phyloP scores from a whole-genome alignment of 1,140 invertebrate genomes.

The Temnothorax longispinosus region DNA sequence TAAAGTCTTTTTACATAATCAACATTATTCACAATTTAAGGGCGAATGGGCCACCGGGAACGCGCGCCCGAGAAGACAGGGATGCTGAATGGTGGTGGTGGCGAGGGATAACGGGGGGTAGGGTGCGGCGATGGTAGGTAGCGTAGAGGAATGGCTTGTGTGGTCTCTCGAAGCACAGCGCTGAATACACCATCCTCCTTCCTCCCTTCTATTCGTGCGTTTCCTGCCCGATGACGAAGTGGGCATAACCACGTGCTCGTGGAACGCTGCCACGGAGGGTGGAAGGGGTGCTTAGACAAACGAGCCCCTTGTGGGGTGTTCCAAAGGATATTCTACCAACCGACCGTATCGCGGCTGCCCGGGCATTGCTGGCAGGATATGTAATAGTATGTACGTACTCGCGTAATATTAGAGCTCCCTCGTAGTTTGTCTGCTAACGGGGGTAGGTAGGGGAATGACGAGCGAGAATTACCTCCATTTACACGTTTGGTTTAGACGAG shows the following conservation, averaged over 20 bases:
- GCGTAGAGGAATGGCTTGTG: conserved; percentile 67
- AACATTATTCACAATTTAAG: conserved; percentile 78
- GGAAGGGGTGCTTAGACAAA: conserved; percentile 81
- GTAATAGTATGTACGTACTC: conserved; percentile 83
- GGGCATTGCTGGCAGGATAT: conserved; percentile 78
- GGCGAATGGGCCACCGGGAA: conserved; percentile 69
- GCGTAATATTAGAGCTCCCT: conserved; percentile 80
- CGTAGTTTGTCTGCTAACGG: conserved; percentile 77
- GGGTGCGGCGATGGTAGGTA: conserved; percentile 5
- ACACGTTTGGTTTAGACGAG: conserved; percentile 66
- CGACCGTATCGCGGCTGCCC: conserved; percentile 77
- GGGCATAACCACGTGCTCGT: conserved; percentile 79
- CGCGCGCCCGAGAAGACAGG: conserved; percentile 28
- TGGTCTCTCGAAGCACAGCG: conserved; percentile 50
- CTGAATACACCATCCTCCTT: conserved; percentile 46
- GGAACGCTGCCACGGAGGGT: conserved; percentile 64
- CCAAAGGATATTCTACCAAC: conserved; percentile 82
- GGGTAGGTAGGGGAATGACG: conserved; percentile 60
- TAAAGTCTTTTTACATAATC: conserved; percentile 80
- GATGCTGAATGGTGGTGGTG: conserved; percentile 22
- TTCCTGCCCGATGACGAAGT: conserved; percentile 77
- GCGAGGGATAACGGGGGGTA: not conserved
- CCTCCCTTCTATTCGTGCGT: conserved; percentile 66
- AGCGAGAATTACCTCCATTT: conserved; percentile 69
- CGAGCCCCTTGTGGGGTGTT: conserved; percentile 84